Evolutionary conservation across 1,140 invertebrate genomes (phyloP).

Genomic region (Drosophila tropicalis): DNA sequence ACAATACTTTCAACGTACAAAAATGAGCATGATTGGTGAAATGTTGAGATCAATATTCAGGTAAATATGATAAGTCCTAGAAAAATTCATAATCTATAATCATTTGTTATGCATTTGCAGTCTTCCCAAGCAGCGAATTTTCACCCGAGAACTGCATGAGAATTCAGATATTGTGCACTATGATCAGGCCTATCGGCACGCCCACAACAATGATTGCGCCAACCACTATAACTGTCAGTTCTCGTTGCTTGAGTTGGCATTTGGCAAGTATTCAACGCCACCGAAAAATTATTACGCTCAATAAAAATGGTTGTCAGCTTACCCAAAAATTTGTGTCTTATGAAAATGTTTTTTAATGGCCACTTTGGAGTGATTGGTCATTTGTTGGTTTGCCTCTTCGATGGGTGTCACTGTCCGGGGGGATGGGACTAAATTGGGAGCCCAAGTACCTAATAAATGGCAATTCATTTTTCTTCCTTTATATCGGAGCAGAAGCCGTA

Average conservation of each 20-base stretch:
- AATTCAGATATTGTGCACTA: slow-evolving; percentile 88
- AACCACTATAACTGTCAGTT: slow-evolving; percentile 87
- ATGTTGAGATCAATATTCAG: slow-evolving; percentile 75
- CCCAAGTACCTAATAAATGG: slow-evolving; percentile 54
- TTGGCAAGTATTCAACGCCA: slow-evolving; percentile 87
- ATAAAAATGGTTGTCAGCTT: slow-evolving; percentile 45
- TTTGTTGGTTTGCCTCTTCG: slow-evolving; percentile 46
- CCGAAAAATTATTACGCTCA: slow-evolving; percentile 72
- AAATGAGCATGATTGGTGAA: slow-evolving; percentile 83
- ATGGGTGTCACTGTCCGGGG: background rate
- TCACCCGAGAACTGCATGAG: slow-evolving; percentile 86
- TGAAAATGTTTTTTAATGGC: slow-evolving; percentile 58
- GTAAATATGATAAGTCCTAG: slow-evolving; percentile 16
- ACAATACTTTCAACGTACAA: slow-evolving; percentile 85
- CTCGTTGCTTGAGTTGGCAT: slow-evolving; percentile 89
- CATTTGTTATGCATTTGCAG: slow-evolving; percentile 78
- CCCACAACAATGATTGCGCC: slow-evolving; percentile 85
- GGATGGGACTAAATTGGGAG: background rate
- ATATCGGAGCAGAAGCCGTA: slow-evolving; percentile 3
- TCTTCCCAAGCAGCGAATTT: slow-evolving; percentile 86
- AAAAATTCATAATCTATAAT: background rate
- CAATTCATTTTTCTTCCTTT: slow-evolving; percentile 60
- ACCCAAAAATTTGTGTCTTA: slow-evolving; percentile 49
- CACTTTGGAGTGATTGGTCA: slow-evolving; percentile 38
- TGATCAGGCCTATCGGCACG: slow-evolving; percentile 86